A percentile compares a stretch with the other conserved stretches of the same genome.
Conservation (phyloP, 1,140 invertebrate genomes). For the Luehdorfia chinensis region DNA sequence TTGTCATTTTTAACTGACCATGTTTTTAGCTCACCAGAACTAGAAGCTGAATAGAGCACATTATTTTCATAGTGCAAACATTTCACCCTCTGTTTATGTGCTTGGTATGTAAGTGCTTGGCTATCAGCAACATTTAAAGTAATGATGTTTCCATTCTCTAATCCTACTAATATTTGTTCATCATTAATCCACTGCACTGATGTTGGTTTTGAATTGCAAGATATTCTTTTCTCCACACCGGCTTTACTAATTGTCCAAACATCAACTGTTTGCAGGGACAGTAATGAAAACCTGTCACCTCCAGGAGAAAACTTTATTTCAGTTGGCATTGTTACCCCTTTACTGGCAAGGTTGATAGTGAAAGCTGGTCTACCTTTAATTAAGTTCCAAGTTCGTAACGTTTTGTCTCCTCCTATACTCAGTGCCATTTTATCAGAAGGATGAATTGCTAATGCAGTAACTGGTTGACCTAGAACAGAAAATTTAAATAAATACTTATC, state of each 20-base stretch:
- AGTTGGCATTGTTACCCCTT: slow-evolving; percentile 77
- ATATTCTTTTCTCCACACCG: slow-evolving; percentile 79
- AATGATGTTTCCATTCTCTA: slow-evolving; percentile 84
- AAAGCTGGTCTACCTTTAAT: slow-evolving; percentile 93
- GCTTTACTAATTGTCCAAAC: slow-evolving; percentile 87
- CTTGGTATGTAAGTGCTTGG: slow-evolving; percentile 73
- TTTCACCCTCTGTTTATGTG: slow-evolving; percentile 84
- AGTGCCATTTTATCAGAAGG: slow-evolving; percentile 93
- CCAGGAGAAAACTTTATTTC: slow-evolving; percentile 81
- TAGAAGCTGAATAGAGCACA: slow-evolving; percentile 82
- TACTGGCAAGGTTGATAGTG: slow-evolving; percentile 88
- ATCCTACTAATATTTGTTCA: slow-evolving; percentile 81
- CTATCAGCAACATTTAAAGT: slow-evolving; percentile 78
- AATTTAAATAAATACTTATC: no score
- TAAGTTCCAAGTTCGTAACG: slow-evolving; percentile 95
- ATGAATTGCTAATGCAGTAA: slow-evolving; percentile 88
- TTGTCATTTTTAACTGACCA: slow-evolving; percentile 79
- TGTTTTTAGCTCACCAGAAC: slow-evolving; percentile 87
- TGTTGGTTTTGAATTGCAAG: slow-evolving; percentile 80
- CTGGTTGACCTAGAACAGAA: slow-evolving; percentile 74
- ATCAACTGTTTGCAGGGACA: slow-evolving; percentile 83
- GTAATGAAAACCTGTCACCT: slow-evolving; percentile 85
- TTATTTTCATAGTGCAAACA: slow-evolving; percentile 77
- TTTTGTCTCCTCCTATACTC: slow-evolving; percentile 89
- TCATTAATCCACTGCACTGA: slow-evolving; percentile 81